Conservation (phyloP, 92 coral and sea anemone species). For the Isaurus tuberculatus region DNA sequence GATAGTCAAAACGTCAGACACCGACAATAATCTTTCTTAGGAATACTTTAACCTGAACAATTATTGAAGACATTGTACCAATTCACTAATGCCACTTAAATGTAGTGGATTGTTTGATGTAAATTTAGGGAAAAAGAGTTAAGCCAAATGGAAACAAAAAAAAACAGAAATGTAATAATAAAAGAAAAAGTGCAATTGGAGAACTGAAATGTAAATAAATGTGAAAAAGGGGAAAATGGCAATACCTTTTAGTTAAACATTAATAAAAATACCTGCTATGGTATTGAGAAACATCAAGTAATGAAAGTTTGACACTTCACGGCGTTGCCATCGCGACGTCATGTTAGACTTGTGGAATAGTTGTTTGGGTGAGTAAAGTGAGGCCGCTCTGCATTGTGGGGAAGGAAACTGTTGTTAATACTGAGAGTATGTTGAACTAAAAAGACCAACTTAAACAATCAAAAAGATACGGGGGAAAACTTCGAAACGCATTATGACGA, state of each 20-base stretch:
- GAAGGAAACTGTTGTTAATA: not conserved
- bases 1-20: too few relatives aligned
- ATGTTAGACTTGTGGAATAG: conserved; percentile 95
- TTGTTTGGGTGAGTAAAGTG: conserved; percentile 87
- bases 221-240: not conserved
- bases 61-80: too few relatives aligned
- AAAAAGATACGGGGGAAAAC: too few relatives aligned
- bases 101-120: too few relatives aligned
- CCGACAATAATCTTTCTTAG: too few relatives aligned
- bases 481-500: too few relatives aligned
- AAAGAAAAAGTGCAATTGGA: not conserved
- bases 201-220: not conserved
- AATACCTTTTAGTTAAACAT: not conserved
- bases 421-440: too few relatives aligned
- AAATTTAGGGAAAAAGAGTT: too few relatives aligned
- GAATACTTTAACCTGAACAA: too few relatives aligned
- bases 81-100: too few relatives aligned
- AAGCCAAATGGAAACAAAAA: not conserved
- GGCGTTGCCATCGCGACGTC: conserved; percentile 93
- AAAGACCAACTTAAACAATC: too few relatives aligned
- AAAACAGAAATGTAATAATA: not conserved
- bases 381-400: conserved; percentile 80
- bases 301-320: conserved; percentile 89
- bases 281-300: conserved; percentile 95
- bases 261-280: conserved; percentile 83